Conservation (phyloP, 23 tunicate genomes). For the Diplosoma virens region DNA sequence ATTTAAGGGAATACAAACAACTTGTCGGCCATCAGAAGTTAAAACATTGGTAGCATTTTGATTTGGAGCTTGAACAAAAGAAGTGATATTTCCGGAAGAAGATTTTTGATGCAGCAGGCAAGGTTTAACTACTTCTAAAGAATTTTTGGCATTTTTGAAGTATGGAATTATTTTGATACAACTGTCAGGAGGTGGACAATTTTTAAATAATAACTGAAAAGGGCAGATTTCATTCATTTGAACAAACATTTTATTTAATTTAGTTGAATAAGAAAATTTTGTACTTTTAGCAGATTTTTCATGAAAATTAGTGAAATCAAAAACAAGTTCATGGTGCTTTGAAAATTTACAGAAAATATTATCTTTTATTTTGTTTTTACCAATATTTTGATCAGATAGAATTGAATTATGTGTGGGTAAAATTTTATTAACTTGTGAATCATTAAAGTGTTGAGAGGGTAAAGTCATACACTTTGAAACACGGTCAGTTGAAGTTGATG, state of each 20-base stretch:
- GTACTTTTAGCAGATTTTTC: conserved; percentile 26
- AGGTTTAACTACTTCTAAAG: conserved; percentile 16
- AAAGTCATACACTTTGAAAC: too few species aligned
- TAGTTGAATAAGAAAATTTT: conserved; percentile 23
- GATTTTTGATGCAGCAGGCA: conserved; percentile 28
- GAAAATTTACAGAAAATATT: too few species aligned
- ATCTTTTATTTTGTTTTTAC: too few species aligned
- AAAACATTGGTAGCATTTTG: too few species aligned
- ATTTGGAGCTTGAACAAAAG: conserved; percentile 34
- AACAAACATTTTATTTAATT: conserved; percentile 38
- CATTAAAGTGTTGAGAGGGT: too few species aligned
- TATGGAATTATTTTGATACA: conserved; percentile 30
- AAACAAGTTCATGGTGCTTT: neutral
- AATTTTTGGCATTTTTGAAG: conserved; percentile 28
- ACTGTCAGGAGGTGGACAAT: conserved; percentile 31
- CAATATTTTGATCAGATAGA: too few species aligned
- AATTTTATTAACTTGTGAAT: too few species aligned
- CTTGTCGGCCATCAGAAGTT: conserved; percentile 28
- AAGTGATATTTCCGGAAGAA: neutral
- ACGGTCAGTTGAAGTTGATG: too few species aligned
- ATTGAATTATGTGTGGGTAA: too few species aligned
- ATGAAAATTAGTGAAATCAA: neutral
- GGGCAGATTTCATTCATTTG: conserved; percentile 50
- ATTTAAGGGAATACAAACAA: conserved; percentile 21
- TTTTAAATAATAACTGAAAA: conserved; percentile 16